Evolutionary conservation across 2,797 vertebrate genomes (phyloP).

Genomic region (Gephyroberyx darwinii): DNA sequence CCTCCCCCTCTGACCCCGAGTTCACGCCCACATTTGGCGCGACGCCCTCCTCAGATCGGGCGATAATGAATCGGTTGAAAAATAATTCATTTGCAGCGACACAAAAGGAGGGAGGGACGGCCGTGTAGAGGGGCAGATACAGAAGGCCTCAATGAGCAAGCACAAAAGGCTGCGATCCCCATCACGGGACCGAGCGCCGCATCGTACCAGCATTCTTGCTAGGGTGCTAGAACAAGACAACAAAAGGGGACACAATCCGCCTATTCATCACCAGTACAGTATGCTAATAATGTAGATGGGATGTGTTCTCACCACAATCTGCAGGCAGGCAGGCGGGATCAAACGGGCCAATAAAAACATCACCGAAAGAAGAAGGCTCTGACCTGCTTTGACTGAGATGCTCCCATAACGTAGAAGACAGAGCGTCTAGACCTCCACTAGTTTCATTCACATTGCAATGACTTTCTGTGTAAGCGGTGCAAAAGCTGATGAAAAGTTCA

Average conservation of each 20-base stretch:
- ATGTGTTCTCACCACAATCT: slow-evolving; percentile 50
- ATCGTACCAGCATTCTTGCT: slow-evolving; percentile 77
- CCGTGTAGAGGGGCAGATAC: slow-evolving; percentile 49
- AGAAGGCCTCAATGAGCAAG: slow-evolving; percentile 72
- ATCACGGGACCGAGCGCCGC: slow-evolving; percentile 67
- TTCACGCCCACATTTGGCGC: slow-evolving; percentile 35
- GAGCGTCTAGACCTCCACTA: neutral
- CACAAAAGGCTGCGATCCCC: slow-evolving; percentile 70
- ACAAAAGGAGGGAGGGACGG: slow-evolving; percentile 39
- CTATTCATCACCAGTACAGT: slow-evolving; percentile 77
- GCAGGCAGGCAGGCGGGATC: slow-evolving; percentile 32
- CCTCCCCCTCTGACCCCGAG: slow-evolving; percentile 12
- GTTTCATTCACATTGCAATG: neutral
- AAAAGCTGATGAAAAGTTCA: neutral
- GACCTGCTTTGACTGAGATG: slow-evolving; percentile 15
- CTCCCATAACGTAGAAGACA: neutral
- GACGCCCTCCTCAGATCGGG: slow-evolving; percentile 29
- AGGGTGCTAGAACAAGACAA: slow-evolving; percentile 67
- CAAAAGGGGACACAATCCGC: slow-evolving; percentile 71
- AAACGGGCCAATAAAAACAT: slow-evolving; percentile 35
- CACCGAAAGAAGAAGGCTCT: neutral
- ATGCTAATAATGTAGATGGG: slow-evolving; percentile 71
- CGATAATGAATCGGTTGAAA: slow-evolving; percentile 54
- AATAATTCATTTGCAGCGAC: slow-evolving; percentile 62
- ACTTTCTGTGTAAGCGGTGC: neutral